phyloP scores from a whole-genome alignment of 2,113 vertebrate species.

The Calypte anna region DNA sequence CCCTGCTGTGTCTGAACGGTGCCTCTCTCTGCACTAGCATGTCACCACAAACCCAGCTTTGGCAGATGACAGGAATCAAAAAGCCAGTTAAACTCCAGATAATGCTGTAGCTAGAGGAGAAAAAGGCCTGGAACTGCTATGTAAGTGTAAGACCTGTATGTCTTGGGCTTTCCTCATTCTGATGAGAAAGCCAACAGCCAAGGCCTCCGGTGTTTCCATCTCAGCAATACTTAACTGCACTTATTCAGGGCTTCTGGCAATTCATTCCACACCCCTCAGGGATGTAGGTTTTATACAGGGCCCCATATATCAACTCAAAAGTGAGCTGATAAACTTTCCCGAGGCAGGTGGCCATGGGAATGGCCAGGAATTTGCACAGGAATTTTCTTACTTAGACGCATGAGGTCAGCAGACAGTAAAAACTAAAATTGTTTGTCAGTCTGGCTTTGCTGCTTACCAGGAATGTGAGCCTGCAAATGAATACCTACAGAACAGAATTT shows the following conservation, averaged over 20 bases:
- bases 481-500: not conserved
- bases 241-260: not conserved
- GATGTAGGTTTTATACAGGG: not conserved
- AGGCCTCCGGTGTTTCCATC: not conserved
- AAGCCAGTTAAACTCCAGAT: not conserved
- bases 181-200: not conserved
- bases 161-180: not conserved
- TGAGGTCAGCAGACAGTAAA: constrained; percentile 10
- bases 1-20: not conserved
- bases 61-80: not conserved
- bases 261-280: not conserved
- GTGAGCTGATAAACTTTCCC: not conserved
- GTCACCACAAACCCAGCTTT: not conserved
- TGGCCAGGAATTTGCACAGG: constrained; percentile 39
- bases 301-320: constrained; percentile 14
- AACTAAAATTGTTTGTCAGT: not conserved
- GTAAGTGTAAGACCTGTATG: not conserved
- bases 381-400: constrained; percentile 21
- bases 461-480: not conserved
- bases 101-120: not conserved
- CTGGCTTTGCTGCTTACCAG: not conserved
- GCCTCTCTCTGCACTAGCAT: not conserved
- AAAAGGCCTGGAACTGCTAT: not conserved
- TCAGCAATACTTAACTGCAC: not conserved
- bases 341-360: constrained; percentile 34